Base-by-base conservation (phyloP, 2,113 vertebrate species). In the Pionites leucogaster region DNA sequence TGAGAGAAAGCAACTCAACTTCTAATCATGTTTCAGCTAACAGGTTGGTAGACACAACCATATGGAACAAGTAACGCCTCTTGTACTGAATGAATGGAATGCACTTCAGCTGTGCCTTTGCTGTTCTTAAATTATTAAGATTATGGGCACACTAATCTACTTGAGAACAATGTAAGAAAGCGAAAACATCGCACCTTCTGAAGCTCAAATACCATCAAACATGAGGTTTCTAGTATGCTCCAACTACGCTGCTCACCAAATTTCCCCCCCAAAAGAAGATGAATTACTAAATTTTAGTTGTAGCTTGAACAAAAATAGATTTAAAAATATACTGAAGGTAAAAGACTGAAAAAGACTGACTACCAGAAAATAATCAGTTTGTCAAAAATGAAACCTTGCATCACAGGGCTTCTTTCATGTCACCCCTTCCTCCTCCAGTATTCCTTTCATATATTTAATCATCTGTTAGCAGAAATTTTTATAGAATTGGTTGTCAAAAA, bases 41-140 rank as follows among this genome's bases (percentile, higher is more conserved):
- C 92, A 93, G 83, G 92, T 95, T 93, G 86, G 86, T 86, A 92
- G 91, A 95, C 65, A 86, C 25, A 95, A 82, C 69, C 94, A 93
- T 72, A 95, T 78, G 86, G 91, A 92, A 94, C 14, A 91, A 78
- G 77, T 64, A 88, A 92, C 4, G n/a, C 81, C 55, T 92, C 89
- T 90, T 69, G 59, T 88, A 52, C 39, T 82, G 84, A 89, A 79
- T 95, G 77, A 91, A 89, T 60, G 62, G 50, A 88, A 91, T 17
- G 35, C n/a, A 89, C 76, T 91, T 91, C 62, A 91, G 39, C 37
- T 71, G 49, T 52, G 47, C 28, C 65, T 71, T 81, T 89, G 69
- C 72, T 86, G 18, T 71, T 79, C 74, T 81, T 75, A 92, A 74
- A 86, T 88, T 52, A 82, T 52, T 95, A 93, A 82, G 77, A 93